Base-by-base conservation (phyloP, 1,140 invertebrate genomes). In the Drosophila bocqueti region DNA sequence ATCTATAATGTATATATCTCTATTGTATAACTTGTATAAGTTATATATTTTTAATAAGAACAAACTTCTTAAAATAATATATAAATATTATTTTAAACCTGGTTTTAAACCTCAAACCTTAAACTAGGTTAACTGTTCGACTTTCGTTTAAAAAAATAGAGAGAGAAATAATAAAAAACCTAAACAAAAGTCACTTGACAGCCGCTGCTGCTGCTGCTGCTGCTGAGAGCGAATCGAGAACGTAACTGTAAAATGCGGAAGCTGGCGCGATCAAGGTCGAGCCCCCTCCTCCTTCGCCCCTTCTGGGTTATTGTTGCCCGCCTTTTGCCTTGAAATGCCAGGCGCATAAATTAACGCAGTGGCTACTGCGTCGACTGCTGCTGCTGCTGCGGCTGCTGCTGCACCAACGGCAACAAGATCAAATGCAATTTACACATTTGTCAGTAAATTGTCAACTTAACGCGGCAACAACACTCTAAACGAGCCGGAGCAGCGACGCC, bases 381-480 rank as follows among this genome's bases (percentile, higher is more conserved):
- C 52, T 38, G 52, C 52, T 15, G 21, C 21, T 24, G 24, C 24
- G 0, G 24, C 24, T 24, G 31, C 75, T 50, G 46, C 57, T 57
- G 43, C 67, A 76, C 50, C 65, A 66, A 67, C 78, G 65, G 65
- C 84, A 87, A 81, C 85, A 90, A 65, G 81, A 90, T 89, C 85
- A 90, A 89, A 90, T 85, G 90, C 80, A 86, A 90, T 92, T 92
- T 86, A 86, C 90, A 86, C 85, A 92, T 92, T 92, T 92, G 85
- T 91, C 90, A 91, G 83, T 91, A 83, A 91, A 92, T 92, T 92
- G 90, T 92, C 90, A 91, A 86, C 90, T 91, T 92, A 90, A 83
- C 85, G 85, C 84, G 67, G 73, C 61, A 59, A 72, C 76, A 71
- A 76, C 69, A 71, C 65, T 61, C 47, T 77, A 80, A 80, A 84